Percentiles rank a stretch among this genome's conserved stretches.
These are phyloP conservation scores for Calephelis nemesis DNA, from an alignment of 1,140 invertebrate species.

Conservation along the genomic window DNA sequence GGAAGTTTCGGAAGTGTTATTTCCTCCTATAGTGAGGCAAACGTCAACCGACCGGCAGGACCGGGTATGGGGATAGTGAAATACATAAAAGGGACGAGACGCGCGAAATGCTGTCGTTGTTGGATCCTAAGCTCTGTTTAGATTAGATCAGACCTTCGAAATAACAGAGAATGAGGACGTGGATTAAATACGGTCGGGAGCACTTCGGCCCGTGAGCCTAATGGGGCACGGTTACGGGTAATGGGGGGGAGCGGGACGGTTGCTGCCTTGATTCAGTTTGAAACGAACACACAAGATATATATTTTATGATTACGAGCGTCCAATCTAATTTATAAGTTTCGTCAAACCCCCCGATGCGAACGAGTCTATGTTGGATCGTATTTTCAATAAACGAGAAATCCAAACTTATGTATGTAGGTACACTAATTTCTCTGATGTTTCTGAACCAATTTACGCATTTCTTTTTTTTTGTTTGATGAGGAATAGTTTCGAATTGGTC, in stretches of 20 bases:
- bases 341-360: neutral
- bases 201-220: constrained; percentile 74
- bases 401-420: no score
- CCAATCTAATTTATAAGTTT: constrained; percentile 18
- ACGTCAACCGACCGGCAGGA: constrained; percentile 56
- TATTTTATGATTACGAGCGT: constrained; percentile 33
- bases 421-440: no score
- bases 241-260: constrained; percentile 54
- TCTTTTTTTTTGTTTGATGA: no score
- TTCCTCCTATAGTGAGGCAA: constrained; percentile 70
- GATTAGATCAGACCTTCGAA: constrained; percentile 79
- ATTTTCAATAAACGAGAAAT: no score
- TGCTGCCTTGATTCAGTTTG: constrained; percentile 43
- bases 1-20: constrained; percentile 71
- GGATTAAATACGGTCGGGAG: constrained; percentile 78
- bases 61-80: constrained; percentile 65
- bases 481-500: no score
- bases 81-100: constrained; percentile 75
- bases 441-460: no score
- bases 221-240: constrained; percentile 73
- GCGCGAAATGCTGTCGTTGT: constrained; percentile 71
- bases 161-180: constrained; percentile 79
- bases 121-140: constrained; percentile 76
- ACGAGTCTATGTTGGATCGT: neutral
- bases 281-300: constrained; percentile 44